A percentile compares a stretch with the other conserved stretches of the same genome.
Evolutionary conservation across 53 echinoderm and acorn worm species (phyloP).

Genomic region (Zoroaster sp.): DNA sequence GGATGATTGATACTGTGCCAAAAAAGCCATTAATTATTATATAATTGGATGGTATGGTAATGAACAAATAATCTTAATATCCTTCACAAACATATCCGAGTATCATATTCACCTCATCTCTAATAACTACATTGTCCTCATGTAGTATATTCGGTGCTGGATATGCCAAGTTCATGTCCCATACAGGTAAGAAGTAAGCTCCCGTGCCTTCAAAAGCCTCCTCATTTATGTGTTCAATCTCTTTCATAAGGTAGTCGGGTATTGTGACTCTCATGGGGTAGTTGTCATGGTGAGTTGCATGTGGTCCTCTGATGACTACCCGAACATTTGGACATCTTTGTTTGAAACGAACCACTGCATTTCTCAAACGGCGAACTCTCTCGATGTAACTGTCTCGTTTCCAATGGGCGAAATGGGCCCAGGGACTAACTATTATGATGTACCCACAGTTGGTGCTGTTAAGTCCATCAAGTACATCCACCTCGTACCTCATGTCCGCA

Average conservation of each 20-base stretch:
- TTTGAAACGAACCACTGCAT: neutral
- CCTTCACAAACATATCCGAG: conserved; percentile 57
- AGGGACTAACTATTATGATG: conserved; percentile 62
- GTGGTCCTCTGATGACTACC: conserved; percentile 56
- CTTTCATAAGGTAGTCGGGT: conserved; percentile 45
- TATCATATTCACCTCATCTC: conserved; percentile 40
- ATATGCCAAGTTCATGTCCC: conserved; percentile 58
- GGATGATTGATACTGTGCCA: too few species aligned
- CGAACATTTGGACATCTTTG: conserved; percentile 39
- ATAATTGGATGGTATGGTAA: too few species aligned
- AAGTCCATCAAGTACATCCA: conserved; percentile 22
- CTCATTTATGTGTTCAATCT: conserved; percentile 39
- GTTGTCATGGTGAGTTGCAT: conserved; percentile 8
- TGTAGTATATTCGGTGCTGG: conserved; percentile 33
- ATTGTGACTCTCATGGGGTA: neutral
- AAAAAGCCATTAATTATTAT: too few species aligned
- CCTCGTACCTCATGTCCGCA: conserved; percentile 51
- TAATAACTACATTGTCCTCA: conserved; percentile 41
- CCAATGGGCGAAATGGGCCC: conserved; percentile 67
- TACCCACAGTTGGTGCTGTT: conserved; percentile 8
- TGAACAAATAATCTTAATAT: too few species aligned
- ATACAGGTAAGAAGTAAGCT: conserved; percentile 46
- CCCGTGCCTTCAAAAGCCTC: conserved; percentile 20
- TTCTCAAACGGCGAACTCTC: neutral
- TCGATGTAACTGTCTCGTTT: conserved; percentile 55